Evolutionary conservation across 2,113 vertebrate species (phyloP), one percentile per base, ranked within the genome.

Genomic region (Rhea americana): DNA sequence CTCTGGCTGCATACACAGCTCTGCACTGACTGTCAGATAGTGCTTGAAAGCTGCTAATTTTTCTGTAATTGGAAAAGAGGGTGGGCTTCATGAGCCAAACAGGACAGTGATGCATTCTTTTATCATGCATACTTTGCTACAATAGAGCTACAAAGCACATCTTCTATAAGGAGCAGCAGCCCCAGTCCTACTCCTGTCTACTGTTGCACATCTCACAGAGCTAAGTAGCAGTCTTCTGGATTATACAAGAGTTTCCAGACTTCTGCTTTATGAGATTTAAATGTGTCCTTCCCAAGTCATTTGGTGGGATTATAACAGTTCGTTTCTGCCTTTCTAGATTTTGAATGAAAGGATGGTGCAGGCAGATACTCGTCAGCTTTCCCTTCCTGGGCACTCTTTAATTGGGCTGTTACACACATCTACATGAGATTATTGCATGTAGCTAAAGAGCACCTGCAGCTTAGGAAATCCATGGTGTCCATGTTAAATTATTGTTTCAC

Each of bases 231-330:
- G 50, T 30, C 47, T 59, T 47, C 48, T 66, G 30, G 67, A 47
- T 76, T 66, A 67, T 11, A 39, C 45, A 12, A 45, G 8, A 43
- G 7, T 16, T 87, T 71, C 51, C 63, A 77, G 51, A 43, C 8
- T 58, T 56, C 30, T 53, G 20, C 30, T 55, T 24, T 37, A 37
- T 43, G 37, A 81, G 2, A n/a, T 7, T 43, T 66, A 45, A 50
- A 41, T 1, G 0, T 0, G 0, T n/a, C 85, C n/a, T 85, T 77
- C 47, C 41, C 41, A 50, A n/a, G 28, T 5, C 4, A 66, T 50
- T 43, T 47, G n/a, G n/a, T 25, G 62, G 58, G 41, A 87, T 25
- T 39, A 28, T 17, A 63, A 28, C 5, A 41, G 17, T 3, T 39
- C 30, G 90, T 58, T 39, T 86, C 82, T 85, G 47, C 26, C 56